phyloP scores from a whole-genome alignment of 2,888 invertebrate genomes.

The Odiellus spinosus region DNA sequence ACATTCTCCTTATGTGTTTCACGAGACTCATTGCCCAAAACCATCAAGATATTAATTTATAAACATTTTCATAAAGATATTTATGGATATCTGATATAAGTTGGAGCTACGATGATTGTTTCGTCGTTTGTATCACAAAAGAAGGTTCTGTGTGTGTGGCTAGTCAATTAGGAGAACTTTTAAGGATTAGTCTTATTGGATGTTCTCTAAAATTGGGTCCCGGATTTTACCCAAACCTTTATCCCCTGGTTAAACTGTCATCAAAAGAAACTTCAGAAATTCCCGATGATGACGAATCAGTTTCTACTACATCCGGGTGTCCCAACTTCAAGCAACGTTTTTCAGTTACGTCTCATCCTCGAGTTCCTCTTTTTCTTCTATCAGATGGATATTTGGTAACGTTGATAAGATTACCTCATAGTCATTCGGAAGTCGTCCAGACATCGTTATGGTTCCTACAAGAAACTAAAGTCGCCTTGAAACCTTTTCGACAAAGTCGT shows the following conservation, averaged over 20 bases:
- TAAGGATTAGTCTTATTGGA: neutral
- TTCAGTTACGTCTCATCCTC: neutral
- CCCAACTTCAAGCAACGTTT: neutral
- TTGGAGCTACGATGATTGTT: neutral
- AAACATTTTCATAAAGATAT: neutral
- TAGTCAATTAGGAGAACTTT: neutral
- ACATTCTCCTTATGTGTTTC: no score
- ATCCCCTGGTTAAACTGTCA: neutral
- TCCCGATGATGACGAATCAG: neutral
- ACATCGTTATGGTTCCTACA: no score
- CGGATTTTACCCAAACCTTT: neutral
- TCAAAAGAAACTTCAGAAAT: neutral
- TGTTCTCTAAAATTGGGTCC: neutral
- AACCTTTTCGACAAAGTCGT: no score
- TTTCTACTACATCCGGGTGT: neutral
- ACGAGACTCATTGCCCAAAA: no score
- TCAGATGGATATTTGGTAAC: neutral
- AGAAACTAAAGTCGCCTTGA: no score
- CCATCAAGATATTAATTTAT: no score
- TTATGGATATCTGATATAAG: neutral
- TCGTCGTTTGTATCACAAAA: neutral
- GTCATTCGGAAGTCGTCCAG: no score
- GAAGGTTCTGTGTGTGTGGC: neutral
- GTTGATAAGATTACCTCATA: no score
- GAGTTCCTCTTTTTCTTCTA: neutral